Evolutionary conservation across 1,140 invertebrate genomes (phyloP), one percentile per base, ranked within the genome.

Genomic region (Meloidogyne floridensis): DNA sequence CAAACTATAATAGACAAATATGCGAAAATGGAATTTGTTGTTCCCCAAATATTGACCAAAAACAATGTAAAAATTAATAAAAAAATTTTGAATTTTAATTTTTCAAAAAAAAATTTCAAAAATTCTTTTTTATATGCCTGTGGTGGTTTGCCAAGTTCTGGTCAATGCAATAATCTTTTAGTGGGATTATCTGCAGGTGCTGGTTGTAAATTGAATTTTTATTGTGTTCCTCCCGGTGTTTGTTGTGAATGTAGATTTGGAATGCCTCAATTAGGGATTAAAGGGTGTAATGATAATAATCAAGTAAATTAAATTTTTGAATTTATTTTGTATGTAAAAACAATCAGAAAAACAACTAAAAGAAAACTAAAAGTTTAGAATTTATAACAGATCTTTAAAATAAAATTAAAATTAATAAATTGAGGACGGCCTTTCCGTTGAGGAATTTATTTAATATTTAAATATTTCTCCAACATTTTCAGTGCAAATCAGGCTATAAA

Each of bases 1-100:
- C 72, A 65, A 65, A 65, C 7, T 74, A 5, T n/a, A 54, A 13
- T n/a, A 54, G 43, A n/a, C 72, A 51, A 47, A 54, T 74, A 47
- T 74, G 72, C 5, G 72, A 51, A 47, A 74, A 74, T 54, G 43
- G 53, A 18, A 51, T 74, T 47, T 74, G 72, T 74, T 74, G 72
- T 74, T 54, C 11, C 2, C 43, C 72, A 15, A 74, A 54, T 54
- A 47, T 74, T 18, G 72, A 74, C 11, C 43, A 47, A 32, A 47
- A 74, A 32, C 18, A 74, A 74, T 74, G 72, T 74, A 65, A 65
- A 65, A 6, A n/a, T 13, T 6, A 65, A n/a, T n/a, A n/a, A n/a
- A 65, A 65, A 65, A 13, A 13, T 59, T 59, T 59, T 59, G 3
- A 59, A 59, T 8, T 0, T 53, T 53, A 8, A 8, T 53, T 53